These are phyloP conservation scores for Tauraco erythrolophus DNA, from an alignment of 2,113 vertebrate genomes.

Conservation along the genomic window DNA sequence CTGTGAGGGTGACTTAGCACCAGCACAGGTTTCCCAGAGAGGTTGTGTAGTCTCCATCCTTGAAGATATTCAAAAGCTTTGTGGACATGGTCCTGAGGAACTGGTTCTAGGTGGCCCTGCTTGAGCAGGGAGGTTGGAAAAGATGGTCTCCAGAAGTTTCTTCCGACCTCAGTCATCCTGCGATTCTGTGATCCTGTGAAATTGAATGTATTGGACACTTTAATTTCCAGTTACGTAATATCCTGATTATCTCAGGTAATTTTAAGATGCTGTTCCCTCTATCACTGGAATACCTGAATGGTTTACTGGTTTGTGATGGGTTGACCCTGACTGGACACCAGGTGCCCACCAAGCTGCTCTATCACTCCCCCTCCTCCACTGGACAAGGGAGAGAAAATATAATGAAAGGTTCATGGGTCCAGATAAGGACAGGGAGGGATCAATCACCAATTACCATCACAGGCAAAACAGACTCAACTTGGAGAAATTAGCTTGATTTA, in stretches of 20 bases:
- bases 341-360: fast-evolving
- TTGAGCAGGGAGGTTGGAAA: too few relatives aligned
- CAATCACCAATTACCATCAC: not conserved
- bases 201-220: not conserved
- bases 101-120: too few relatives aligned
- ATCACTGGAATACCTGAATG: not conserved
- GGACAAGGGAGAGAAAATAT: not conserved
- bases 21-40: too few relatives aligned
- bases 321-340: fast-evolving
- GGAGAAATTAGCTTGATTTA: not conserved
- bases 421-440: not conserved
- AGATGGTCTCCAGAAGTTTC: too few relatives aligned
- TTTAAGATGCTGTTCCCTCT: not conserved
- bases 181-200: not conserved
- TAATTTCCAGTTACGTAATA: not conserved
- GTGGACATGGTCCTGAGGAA: too few relatives aligned
- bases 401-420: fast-evolving
- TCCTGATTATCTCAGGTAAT: not conserved
- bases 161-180: too few relatives aligned
- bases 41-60: too few relatives aligned
- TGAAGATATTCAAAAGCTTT: too few relatives aligned
- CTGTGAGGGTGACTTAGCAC: too few relatives aligned
- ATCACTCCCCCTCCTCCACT: fast-evolving
- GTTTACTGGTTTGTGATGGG: not conserved
- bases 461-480: not conserved